A percentile compares a stretch with the other conserved stretches of the same genome.
These are phyloP conservation scores for Spea multiplicata DNA, from an alignment of 2,113 vertebrate genomes.

Conservation along the genomic window DNA sequence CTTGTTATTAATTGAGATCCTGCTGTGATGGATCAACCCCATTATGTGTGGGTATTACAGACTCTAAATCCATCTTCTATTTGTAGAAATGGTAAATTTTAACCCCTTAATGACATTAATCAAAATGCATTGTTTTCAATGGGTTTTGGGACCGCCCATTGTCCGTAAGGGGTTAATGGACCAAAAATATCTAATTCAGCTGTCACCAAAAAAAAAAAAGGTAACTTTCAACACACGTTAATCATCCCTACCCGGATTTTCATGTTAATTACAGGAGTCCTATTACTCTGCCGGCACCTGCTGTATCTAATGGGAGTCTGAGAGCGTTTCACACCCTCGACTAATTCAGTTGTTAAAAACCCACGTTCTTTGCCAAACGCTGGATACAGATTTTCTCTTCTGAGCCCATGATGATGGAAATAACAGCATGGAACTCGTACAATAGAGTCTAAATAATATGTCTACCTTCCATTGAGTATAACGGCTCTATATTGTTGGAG, in stretches of 20 bases:
- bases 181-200: neutral
- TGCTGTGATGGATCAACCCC: too few relatives aligned
- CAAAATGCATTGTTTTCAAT: too few relatives aligned
- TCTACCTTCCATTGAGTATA: too few relatives aligned
- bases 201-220: neutral
- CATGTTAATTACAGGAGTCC: neutral
- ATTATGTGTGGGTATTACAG: too few relatives aligned
- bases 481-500: too few relatives aligned
- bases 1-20: too few relatives aligned
- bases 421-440: constrained; percentile 2
- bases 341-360: constrained; percentile 27
- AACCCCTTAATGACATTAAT: too few relatives aligned
- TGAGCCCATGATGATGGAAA: constrained; percentile 7
- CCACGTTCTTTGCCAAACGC: constrained; percentile 6
- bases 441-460: too few relatives aligned
- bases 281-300: constrained; percentile 15
- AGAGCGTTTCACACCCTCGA: constrained; percentile 7
- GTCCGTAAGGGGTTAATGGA: too few relatives aligned
- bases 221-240: neutral
- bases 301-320: neutral
- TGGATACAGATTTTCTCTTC: constrained; percentile 4
- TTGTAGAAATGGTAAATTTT: too few relatives aligned
- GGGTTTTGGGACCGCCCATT: too few relatives aligned
- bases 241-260: constrained; percentile 12
- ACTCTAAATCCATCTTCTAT: too few relatives aligned